These are phyloP conservation scores for Ips typographus DNA, from an alignment of 1,140 invertebrate genomes.

Conservation along the genomic window DNA sequence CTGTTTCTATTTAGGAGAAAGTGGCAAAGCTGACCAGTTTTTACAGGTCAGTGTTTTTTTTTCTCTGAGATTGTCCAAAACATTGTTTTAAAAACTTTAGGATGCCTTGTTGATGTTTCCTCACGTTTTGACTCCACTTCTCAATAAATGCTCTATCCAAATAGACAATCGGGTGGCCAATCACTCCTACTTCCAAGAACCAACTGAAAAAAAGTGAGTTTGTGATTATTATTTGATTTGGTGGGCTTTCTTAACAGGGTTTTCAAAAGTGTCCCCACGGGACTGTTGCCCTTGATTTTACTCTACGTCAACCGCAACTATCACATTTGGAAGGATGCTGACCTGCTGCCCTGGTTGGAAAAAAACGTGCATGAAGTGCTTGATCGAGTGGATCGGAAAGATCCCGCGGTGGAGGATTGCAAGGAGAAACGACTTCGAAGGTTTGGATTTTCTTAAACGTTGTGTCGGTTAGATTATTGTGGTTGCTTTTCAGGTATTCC, in stretches of 20 bases:
- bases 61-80: neutral
- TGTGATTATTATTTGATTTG: slow-evolving; percentile 35
- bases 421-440: slow-evolving; percentile 61
- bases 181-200: slow-evolving; percentile 54
- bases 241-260: too few relatives aligned
- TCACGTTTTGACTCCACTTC: slow-evolving; percentile 67
- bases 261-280: slow-evolving; percentile 59
- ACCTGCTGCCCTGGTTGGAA: slow-evolving; percentile 78
- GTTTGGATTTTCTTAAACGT: slow-evolving; percentile 45
- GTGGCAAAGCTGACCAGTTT: slow-evolving; percentile 60
- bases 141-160: slow-evolving; percentile 77
- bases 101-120: slow-evolving; percentile 85
- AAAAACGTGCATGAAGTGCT: slow-evolving; percentile 67
- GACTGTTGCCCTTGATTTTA: slow-evolving; percentile 69
- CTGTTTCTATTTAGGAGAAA: slow-evolving; percentile 61
- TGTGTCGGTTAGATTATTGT: neutral
- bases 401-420: slow-evolving; percentile 66
- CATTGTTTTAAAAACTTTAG: slow-evolving; percentile 20
- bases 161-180: slow-evolving; percentile 64
- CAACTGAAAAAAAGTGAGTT: slow-evolving; percentile 44
- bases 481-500: slow-evolving; percentile 50
- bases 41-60: slow-evolving; percentile 26
- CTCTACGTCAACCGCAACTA: slow-evolving; percentile 74
- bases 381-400: slow-evolving; percentile 63
- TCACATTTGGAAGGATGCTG: slow-evolving; percentile 77